Evolutionary conservation across 2,113 vertebrate genomes (phyloP).

Genomic region (Ceratotherium simum): DNA sequence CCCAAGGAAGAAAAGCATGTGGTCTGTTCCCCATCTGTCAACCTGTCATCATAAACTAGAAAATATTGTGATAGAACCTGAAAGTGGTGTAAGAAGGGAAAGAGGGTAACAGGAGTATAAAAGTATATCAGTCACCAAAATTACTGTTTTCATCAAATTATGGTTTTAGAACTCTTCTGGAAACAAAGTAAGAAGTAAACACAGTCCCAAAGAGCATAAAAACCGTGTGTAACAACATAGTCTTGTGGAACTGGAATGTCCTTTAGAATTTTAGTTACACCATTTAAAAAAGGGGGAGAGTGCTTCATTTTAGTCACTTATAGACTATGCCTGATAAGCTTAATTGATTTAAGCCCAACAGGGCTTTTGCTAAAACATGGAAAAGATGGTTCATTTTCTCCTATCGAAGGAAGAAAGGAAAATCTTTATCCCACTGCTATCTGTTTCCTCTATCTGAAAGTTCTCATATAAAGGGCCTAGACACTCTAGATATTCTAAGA

Average conservation of each 20-base stretch:
- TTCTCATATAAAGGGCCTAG: conserved; percentile 18
- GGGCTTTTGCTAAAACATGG: conserved; percentile 14
- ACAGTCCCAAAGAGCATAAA: conserved; percentile 9
- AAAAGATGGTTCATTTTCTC: conserved; percentile 44
- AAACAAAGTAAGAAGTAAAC: conserved; percentile 42
- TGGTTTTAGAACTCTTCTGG: conserved; percentile 18
- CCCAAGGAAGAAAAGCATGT: background rate
- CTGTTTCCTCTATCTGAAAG: conserved; percentile 31
- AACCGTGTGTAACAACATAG: background rate
- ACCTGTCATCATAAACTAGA: conserved; percentile 9
- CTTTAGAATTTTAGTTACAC: conserved; percentile 48
- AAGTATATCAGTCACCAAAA: background rate
- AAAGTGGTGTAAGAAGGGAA: conserved; percentile 31
- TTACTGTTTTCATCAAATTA: conserved; percentile 22
- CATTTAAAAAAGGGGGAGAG: background rate
- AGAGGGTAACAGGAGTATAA: background rate
- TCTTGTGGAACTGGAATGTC: background rate
- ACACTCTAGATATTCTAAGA: background rate
- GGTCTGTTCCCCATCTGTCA: background rate
- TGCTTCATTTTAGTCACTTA: background rate
- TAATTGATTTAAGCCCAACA: conserved; percentile 29
- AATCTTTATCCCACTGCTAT: background rate
- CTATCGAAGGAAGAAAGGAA: conserved; percentile 25
- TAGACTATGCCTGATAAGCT: background rate
- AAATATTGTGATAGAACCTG: conserved; percentile 11